Conservation (phyloP, 2,113 vertebrate genomes). For the Columba livia region DNA sequence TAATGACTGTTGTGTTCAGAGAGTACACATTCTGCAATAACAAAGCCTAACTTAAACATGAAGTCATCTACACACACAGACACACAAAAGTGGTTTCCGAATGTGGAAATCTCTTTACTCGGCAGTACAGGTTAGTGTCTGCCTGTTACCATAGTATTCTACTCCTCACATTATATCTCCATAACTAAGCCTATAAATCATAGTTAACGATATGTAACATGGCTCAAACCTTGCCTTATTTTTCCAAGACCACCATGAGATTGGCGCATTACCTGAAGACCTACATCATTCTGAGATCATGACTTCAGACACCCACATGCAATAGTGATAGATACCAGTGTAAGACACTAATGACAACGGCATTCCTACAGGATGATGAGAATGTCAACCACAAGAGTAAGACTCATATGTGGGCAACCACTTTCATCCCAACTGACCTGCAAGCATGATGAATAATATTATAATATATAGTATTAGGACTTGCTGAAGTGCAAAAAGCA, state of each 20-base stretch:
- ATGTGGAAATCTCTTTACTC: neutral
- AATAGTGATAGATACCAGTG: neutral
- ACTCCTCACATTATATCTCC: neutral
- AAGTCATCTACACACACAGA: neutral
- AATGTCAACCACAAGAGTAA: constrained; percentile 3
- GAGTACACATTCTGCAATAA: neutral
- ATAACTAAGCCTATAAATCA: neutral
- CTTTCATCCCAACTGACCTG: neutral
- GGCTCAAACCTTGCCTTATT: neutral
- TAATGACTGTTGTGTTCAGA: neutral
- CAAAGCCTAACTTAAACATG: neutral
- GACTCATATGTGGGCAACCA: constrained; percentile 42
- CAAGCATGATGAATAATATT: constrained; percentile 8
- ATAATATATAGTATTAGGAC: neutral
- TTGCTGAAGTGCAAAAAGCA: neutral
- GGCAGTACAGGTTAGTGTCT: neutral
- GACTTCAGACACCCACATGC: constrained; percentile 35
- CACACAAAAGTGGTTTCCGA: neutral
- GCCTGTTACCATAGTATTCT: neutral
- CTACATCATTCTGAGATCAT: constrained; percentile 55
- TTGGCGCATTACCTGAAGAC: constrained; percentile 20
- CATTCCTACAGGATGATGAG: constrained; percentile 40
- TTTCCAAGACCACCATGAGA: constrained; percentile 34
- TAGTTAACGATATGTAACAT: neutral
- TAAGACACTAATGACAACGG: constrained; percentile 26